These are phyloP conservation scores for Balanococcus diminutus DNA, from an alignment of 2,888 invertebrate species.

Conservation along the genomic window DNA sequence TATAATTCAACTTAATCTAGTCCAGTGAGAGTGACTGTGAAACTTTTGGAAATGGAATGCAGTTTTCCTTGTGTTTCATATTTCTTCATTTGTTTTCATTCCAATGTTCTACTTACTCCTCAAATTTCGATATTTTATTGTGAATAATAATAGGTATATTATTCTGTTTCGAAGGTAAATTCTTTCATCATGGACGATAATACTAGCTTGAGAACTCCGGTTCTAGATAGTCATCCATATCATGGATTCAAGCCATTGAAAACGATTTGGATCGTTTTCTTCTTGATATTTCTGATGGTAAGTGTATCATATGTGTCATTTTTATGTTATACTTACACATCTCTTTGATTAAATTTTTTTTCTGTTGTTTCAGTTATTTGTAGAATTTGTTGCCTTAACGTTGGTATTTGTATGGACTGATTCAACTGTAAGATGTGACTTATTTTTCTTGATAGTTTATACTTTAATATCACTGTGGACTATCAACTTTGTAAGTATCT, in stretches of 20 bases:
- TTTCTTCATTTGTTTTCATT: too few species aligned
- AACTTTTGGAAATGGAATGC: not conserved
- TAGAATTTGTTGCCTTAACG: not conserved
- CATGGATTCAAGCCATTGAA: constrained; percentile 48
- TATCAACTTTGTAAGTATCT: constrained; percentile 46
- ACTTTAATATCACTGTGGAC: constrained; percentile 39
- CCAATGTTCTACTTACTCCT: too few species aligned
- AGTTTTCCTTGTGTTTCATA: not conserved
- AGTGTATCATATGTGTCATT: not conserved
- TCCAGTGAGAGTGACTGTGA: not conserved
- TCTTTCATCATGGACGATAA: constrained; percentile 42
- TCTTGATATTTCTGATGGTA: constrained; percentile 29
- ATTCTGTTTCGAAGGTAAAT: not conserved
- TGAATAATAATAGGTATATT: too few species aligned
- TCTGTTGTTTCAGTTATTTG: not conserved
- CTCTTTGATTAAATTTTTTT: not conserved
- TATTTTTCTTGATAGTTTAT: constrained; percentile 45
- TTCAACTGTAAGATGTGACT: constrained; percentile 28
- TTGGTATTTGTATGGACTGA: constrained; percentile 38
- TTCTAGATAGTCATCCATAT: constrained; percentile 34
- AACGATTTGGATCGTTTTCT: constrained; percentile 44
- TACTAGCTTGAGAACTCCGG: constrained; percentile 32
- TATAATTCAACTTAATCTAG: not conserved
- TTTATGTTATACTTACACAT: too few species aligned
- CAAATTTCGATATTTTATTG: too few species aligned